Percentiles rank a stretch among this genome's conserved stretches.
Evolutionary conservation across 2,888 invertebrate species (phyloP).

Genomic region (Idaea straminata): DNA sequence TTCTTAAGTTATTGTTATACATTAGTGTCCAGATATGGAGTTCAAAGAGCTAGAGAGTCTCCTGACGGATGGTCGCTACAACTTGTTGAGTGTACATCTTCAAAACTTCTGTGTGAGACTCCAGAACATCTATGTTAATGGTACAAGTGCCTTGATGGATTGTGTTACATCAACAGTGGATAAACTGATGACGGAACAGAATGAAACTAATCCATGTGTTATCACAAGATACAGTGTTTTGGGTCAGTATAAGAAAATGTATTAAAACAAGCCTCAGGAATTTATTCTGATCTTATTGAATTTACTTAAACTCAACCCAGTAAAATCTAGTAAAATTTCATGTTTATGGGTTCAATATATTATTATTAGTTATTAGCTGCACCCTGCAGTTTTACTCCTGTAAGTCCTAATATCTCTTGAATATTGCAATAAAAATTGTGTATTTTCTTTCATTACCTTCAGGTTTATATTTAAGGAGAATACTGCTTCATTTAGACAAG

Average conservation of each 20-base stretch:
- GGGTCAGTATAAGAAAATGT: constrained; percentile 61
- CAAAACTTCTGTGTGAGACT: constrained; percentile 81
- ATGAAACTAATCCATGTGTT: constrained; percentile 65
- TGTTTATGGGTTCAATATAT: no score
- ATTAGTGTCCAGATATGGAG: constrained; percentile 87
- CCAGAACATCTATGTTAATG: constrained; percentile 79
- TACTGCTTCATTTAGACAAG: constrained; percentile 90
- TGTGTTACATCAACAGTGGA: constrained; percentile 81
- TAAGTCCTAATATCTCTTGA: no score
- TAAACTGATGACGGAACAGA: constrained; percentile 79
- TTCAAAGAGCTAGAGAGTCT: constrained; percentile 83
- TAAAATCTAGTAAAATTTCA: no score
- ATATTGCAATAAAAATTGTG: neutral
- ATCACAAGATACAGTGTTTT: constrained; percentile 84
- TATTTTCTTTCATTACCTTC: constrained; percentile 46
- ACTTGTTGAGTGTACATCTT: constrained; percentile 78
- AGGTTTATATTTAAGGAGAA: constrained; percentile 91
- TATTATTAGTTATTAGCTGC: neutral
- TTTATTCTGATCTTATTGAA: no score
- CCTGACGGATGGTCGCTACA: constrained; percentile 82
- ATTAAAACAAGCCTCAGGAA: neutral
- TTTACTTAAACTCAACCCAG: no score
- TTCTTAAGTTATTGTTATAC: constrained; percentile 27
- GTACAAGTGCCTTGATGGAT: constrained; percentile 84
- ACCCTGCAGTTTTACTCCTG: neutral